Conservation (phyloP, 2,888 invertebrate genomes). For the Tenthredo scrophulariae region DNA sequence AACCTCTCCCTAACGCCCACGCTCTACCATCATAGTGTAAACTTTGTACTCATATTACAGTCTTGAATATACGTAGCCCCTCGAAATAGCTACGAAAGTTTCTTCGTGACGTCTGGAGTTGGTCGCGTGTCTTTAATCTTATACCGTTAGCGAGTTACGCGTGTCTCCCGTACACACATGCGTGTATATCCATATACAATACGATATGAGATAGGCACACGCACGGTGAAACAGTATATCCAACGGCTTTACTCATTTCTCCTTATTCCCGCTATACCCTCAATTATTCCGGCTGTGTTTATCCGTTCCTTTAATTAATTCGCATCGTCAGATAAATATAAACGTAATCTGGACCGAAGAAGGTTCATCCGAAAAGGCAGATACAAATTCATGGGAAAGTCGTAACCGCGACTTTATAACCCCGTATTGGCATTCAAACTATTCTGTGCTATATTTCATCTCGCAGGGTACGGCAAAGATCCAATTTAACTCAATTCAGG, state of each 20-base stretch:
- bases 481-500: slow-evolving; percentile 52
- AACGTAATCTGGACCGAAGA: background rate
- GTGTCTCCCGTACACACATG: background rate
- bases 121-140: slow-evolving; percentile 32
- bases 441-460: slow-evolving; percentile 35
- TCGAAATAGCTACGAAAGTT: slow-evolving; percentile 18
- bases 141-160: slow-evolving; percentile 17
- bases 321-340: background rate
- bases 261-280: background rate
- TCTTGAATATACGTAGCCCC: slow-evolving; percentile 16
- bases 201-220: background rate
- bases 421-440: slow-evolving; percentile 33
- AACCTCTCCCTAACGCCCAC: slow-evolving; percentile 1
- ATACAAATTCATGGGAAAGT: background rate
- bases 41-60: slow-evolving; percentile 11
- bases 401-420: background rate
- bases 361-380: background rate
- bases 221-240: background rate
- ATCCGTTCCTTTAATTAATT: background rate
- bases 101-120: slow-evolving; percentile 29
- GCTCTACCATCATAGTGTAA: background rate
- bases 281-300: too few species aligned
- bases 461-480: slow-evolving; percentile 35
- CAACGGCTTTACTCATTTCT: background rate
- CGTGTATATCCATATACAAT: background rate